phyloP scores from a whole-genome alignment of 1,140 invertebrate genomes.

The Apis laboriosa region DNA sequence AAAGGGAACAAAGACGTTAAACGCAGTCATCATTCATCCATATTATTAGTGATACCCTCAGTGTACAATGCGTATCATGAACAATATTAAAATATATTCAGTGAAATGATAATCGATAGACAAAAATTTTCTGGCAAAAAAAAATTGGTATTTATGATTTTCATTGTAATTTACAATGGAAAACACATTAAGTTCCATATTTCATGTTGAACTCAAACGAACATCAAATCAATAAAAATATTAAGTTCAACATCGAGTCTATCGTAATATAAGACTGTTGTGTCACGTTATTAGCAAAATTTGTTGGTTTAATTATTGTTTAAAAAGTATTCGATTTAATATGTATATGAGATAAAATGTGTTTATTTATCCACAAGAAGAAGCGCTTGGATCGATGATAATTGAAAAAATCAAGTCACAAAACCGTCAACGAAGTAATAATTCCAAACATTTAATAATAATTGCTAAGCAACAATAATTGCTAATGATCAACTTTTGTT shows the following conservation, averaged over 20 bases:
- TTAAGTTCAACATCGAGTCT: conserved; percentile 28
- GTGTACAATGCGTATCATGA: neutral
- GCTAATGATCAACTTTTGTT: conserved; percentile 47
- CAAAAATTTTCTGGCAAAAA: neutral
- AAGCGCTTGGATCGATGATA: conserved; percentile 52
- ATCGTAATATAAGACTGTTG: conserved; percentile 35
- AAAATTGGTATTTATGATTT: conserved; percentile 25
- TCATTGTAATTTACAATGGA: conserved; percentile 6
- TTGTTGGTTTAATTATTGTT: conserved; percentile 49
- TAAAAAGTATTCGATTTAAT: conserved; percentile 30
- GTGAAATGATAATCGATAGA: conserved; percentile 8
- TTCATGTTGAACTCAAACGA: conserved; percentile 8
- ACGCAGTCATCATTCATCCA: neutral
- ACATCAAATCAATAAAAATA: neutral
- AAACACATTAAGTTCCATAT: neutral
- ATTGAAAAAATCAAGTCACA: conserved; percentile 58
- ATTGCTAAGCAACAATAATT: conserved; percentile 25
- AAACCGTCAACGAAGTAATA: conserved; percentile 60
- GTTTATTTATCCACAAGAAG: conserved; percentile 29
- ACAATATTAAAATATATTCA: conserved; percentile 15
- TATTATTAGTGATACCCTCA: neutral
- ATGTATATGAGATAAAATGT: conserved; percentile 30
- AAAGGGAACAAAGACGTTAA: neutral
- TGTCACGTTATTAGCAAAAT: conserved; percentile 60
- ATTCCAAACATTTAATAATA: conserved; percentile 48